Conservation (phyloP, 1,140 invertebrate genomes). For the Macrobrachium nipponense region DNA sequence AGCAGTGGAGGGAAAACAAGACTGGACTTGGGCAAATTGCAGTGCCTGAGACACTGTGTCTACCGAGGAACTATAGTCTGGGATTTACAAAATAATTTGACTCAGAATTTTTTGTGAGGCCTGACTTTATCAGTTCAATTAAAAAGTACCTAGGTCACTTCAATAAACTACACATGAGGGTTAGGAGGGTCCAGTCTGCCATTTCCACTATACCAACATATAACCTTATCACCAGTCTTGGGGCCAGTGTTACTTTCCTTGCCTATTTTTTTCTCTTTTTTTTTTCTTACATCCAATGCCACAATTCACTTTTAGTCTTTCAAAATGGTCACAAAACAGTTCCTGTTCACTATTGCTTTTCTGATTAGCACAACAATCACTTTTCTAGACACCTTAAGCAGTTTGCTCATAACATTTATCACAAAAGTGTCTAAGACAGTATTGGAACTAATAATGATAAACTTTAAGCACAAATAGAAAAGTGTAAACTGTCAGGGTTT, state of each 20-base stretch:
- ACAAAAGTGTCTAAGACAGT: too few species aligned
- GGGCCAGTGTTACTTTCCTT: not conserved
- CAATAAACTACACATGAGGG: slow-evolving; percentile 34
- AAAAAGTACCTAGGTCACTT: slow-evolving; percentile 49
- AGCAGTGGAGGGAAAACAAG: slow-evolving; percentile 57
- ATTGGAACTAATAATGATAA: too few species aligned
- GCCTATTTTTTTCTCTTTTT: not conserved
- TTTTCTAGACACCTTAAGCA: not conserved
- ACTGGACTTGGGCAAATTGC: slow-evolving; percentile 36
- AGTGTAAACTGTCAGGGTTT: too few species aligned
- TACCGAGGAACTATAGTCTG: slow-evolving; percentile 57
- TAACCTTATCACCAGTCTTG: slow-evolving; percentile 33
- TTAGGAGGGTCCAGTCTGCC: slow-evolving; percentile 40
- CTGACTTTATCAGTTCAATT: slow-evolving; percentile 35
- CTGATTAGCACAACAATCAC: slow-evolving; percentile 34
- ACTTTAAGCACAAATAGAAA: too few species aligned
- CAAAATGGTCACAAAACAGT: slow-evolving; percentile 4
- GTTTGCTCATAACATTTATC: too few species aligned
- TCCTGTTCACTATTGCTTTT: slow-evolving; percentile 54
- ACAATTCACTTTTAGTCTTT: not conserved
- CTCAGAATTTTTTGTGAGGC: slow-evolving; percentile 25
- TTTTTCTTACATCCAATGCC: not conserved
- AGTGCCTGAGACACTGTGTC: slow-evolving; percentile 48
- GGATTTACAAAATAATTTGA: slow-evolving; percentile 49
- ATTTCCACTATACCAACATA: slow-evolving; percentile 23